Percentiles rank a stretch among this genome's conserved stretches.
These are phyloP conservation scores for Azemiops feae DNA, from an alignment of 2,113 vertebrate genomes.

Conservation along the genomic window DNA sequence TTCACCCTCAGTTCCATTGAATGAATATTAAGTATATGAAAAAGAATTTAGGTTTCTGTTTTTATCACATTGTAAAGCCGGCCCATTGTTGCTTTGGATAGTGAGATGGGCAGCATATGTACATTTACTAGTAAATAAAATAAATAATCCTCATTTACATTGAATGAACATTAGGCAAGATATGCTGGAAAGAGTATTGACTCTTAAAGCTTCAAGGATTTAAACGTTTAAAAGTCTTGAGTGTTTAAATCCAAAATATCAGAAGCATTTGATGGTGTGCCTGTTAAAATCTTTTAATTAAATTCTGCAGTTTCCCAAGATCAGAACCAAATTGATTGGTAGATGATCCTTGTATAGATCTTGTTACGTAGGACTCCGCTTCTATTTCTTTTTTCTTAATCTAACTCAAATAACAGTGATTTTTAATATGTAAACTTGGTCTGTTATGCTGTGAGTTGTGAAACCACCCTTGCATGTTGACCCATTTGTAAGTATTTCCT, in stretches of 20 bases:
- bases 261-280: neutral
- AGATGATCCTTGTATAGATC: fast-evolving
- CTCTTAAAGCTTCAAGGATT: neutral
- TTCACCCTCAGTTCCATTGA: neutral
- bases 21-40: neutral
- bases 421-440: neutral
- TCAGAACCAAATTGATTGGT: neutral
- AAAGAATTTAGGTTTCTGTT: neutral
- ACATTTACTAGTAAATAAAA: neutral
- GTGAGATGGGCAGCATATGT: neutral
- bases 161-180: neutral
- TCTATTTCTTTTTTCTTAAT: neutral
- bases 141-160: fast-evolving
- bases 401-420: too few species aligned
- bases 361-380: neutral
- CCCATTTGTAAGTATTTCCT: neutral
- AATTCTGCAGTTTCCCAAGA: neutral
- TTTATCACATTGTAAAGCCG: neutral
- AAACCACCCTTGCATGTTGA: neutral
- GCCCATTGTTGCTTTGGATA: neutral
- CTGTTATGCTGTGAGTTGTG: neutral
- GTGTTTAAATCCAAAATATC: neutral
- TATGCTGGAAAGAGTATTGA: neutral
- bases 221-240: neutral
- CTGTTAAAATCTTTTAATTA: neutral